Conservation (phyloP, 2,888 invertebrate species). For the Synanthedon myopaeformis region DNA sequence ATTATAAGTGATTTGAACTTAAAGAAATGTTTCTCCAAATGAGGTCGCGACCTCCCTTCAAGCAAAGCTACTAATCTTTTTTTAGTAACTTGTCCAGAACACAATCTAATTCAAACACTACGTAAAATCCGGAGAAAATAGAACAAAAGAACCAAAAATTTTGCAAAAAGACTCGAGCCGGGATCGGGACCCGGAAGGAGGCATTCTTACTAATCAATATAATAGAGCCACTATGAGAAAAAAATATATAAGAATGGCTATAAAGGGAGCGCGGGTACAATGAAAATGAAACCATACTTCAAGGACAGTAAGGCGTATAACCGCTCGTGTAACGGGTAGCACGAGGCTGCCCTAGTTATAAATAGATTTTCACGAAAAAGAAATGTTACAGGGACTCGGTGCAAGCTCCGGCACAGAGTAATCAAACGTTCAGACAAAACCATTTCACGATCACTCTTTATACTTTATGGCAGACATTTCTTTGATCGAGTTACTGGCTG, state of each 20-base stretch:
- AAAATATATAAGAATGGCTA: conserved; percentile 47
- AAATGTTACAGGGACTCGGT: conserved; percentile 70
- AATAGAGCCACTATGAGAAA: conserved; percentile 69
- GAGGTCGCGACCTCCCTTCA: no score
- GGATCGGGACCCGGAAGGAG: conserved; percentile 44
- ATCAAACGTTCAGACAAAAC: not conserved
- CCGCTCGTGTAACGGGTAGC: conserved; percentile 16
- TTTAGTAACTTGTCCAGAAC: no score
- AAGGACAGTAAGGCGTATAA: conserved; percentile 22
- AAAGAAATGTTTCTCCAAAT: no score
- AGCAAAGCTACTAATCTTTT: no score
- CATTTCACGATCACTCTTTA: no score
- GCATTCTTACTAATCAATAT: conserved; percentile 66
- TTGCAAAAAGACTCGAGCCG: conserved; percentile 37
- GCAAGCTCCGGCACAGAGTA: conserved; percentile 49
- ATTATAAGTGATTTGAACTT: no score
- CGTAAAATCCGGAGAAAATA: conserved; percentile 5
- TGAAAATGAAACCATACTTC: conserved; percentile 16
- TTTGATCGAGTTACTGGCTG: no score
- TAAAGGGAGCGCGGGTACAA: conserved; percentile 13
- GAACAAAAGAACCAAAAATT: conserved; percentile 59
- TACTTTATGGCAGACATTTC: no score
- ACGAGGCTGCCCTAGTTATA: conserved; percentile 66
- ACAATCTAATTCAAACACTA: no score
- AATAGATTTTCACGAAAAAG: conserved; percentile 72